phyloP scores from a whole-genome alignment of 2,113 vertebrate genomes.

The Salvelinus alpinus region DNA sequence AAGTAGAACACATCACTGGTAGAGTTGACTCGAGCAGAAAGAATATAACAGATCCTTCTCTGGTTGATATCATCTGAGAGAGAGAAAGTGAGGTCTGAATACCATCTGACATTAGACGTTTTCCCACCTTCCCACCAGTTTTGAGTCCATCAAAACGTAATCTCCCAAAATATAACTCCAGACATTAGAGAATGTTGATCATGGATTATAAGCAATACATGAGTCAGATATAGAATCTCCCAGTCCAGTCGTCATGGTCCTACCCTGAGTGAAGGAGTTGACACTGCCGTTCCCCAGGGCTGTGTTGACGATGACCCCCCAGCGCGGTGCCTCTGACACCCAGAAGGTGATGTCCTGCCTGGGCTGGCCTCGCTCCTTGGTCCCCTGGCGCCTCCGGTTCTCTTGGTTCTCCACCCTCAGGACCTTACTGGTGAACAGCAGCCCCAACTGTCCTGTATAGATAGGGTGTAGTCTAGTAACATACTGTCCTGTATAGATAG shows the following conservation, averaged over 20 bases:
- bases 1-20: neutral
- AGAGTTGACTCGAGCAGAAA: neutral
- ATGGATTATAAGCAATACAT: too few relatives aligned
- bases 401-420: constrained; percentile 83
- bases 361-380: neutral
- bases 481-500: too few relatives aligned
- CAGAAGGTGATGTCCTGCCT: constrained; percentile 76
- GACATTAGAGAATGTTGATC: too few relatives aligned
- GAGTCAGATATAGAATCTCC: neutral
- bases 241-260: neutral
- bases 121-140: too few relatives aligned
- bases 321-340: constrained; percentile 77
- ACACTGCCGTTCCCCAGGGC: constrained; percentile 88
- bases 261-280: constrained; percentile 90
- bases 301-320: constrained; percentile 88
- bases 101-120: too few relatives aligned
- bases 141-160: neutral
- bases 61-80: neutral
- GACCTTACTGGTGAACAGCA: constrained; percentile 87
- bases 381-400: constrained; percentile 80
- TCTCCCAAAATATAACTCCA: neutral
- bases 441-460: constrained; percentile 69
- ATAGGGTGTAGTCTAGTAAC: too few relatives aligned
- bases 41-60: neutral
- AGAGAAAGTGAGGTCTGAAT: neutral